phyloP scores from a whole-genome alignment of 2,797 vertebrate species.

The Neopelma chrysocephalum region DNA sequence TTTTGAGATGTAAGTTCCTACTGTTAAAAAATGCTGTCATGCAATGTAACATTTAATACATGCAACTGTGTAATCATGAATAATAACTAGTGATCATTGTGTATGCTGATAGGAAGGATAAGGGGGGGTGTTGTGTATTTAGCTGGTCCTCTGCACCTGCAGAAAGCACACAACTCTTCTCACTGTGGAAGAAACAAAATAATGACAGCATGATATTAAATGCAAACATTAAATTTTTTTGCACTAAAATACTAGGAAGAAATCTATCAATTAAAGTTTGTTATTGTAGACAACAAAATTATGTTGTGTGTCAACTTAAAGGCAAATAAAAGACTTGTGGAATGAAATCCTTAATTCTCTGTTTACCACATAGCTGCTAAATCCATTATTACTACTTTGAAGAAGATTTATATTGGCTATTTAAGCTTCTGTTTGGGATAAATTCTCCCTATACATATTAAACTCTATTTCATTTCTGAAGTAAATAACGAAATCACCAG shows the following conservation, averaged over 20 bases:
- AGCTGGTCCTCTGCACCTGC: conserved; percentile 74
- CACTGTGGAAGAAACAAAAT: conserved; percentile 74
- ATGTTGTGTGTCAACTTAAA: conserved; percentile 40
- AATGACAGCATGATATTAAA: conserved; percentile 73
- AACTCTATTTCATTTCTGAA: conserved; percentile 23
- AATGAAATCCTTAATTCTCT: conserved; percentile 66
- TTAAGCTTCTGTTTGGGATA: background rate
- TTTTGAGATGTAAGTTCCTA: conserved; percentile 72
- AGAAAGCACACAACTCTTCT: conserved; percentile 71
- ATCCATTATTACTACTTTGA: conserved; percentile 34
- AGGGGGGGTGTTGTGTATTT: conserved; percentile 38
- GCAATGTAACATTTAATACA: conserved; percentile 72
- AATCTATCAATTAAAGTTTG: conserved; percentile 70
- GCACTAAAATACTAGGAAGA: conserved; percentile 68
- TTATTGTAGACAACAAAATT: conserved; percentile 62
- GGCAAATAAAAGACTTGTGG: conserved; percentile 41
- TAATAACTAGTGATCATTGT: conserved; percentile 71
- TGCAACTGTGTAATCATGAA: conserved; percentile 73
- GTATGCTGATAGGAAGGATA: conserved; percentile 20
- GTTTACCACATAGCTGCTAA: conserved; percentile 39
- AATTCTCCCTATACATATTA: background rate
- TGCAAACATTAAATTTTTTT: conserved; percentile 74
- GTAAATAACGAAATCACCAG: background rate
- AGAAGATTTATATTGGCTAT: conserved; percentile 33
- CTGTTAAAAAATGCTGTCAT: conserved; percentile 72